Percentiles rank a stretch among this genome's conserved stretches.
Conservation (phyloP, 2,888 invertebrate genomes). For the Xestia xanthographa region DNA sequence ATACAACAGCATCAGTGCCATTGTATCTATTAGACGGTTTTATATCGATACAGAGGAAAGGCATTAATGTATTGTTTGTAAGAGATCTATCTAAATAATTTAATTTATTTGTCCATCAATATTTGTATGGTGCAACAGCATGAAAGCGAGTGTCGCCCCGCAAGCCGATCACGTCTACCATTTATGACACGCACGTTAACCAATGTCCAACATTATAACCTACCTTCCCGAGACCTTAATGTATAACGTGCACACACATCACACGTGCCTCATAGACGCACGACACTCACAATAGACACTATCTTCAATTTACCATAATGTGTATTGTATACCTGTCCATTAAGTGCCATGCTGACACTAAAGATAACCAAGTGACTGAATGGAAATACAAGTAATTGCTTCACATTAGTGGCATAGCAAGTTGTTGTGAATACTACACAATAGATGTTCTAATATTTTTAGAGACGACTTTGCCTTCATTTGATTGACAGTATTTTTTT, state of each 20-base stretch:
- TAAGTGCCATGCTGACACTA: neutral
- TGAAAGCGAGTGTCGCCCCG: conserved; percentile 27
- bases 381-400: too few relatives aligned
- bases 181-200: conserved; percentile 56
- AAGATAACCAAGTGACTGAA: neutral
- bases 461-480: too few relatives aligned
- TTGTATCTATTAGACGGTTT: too few relatives aligned
- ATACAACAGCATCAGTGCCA: too few relatives aligned
- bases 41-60: too few relatives aligned
- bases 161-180: conserved; percentile 70
- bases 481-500: too few relatives aligned
- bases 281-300: too few relatives aligned
- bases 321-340: neutral
- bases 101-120: too few relatives aligned
- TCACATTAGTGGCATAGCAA: neutral
- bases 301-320: neutral
- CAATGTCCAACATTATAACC: conserved; percentile 64
- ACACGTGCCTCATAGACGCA: neutral
- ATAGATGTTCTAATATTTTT: neutral
- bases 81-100: too few relatives aligned
- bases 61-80: too few relatives aligned
- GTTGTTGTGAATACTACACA: neutral
- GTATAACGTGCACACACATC: conserved; percentile 8
- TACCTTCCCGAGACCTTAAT: conserved; percentile 50
- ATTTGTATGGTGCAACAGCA: too few relatives aligned